Evolutionary conservation across 2,888 invertebrate genomes (phyloP).

Genomic region (Xestia ashworthii): DNA sequence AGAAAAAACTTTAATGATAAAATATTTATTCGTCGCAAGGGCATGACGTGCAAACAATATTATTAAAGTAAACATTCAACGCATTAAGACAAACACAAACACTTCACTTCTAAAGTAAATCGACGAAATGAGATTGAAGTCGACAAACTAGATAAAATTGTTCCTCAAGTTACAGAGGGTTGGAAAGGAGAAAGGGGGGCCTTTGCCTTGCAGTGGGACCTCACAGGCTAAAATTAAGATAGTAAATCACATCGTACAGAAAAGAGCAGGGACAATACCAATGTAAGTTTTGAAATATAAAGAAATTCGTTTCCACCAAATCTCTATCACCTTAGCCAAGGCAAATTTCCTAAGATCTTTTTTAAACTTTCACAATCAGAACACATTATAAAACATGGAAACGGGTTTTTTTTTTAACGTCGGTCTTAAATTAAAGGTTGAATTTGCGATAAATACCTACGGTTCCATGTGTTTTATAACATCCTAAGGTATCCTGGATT

Average conservation of each 20-base stretch:
- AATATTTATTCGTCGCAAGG: too few relatives aligned
- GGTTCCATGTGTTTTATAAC: neutral
- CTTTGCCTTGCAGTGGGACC: neutral
- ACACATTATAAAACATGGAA: too few relatives aligned
- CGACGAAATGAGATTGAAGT: neutral
- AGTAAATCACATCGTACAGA: neutral
- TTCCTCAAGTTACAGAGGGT: neutral
- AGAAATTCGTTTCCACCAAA: neutral
- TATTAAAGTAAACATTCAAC: too few relatives aligned
- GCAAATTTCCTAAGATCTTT: neutral
- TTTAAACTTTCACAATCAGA: too few relatives aligned
- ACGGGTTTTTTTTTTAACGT: too few relatives aligned
- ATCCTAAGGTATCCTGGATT: neutral
- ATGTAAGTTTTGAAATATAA: neutral
- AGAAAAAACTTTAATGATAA: too few relatives aligned
- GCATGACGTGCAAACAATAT: too few relatives aligned
- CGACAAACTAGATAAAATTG: neutral
- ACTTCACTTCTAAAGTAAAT: neutral
- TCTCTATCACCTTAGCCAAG: neutral
- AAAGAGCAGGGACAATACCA: neutral
- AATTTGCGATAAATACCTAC: too few relatives aligned
- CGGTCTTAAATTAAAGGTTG: too few relatives aligned
- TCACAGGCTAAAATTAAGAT: neutral
- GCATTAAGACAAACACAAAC: too few relatives aligned
- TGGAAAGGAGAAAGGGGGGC: neutral